Base-by-base conservation (phyloP, 2,888 invertebrate species). In the Eupithecia vulgata region DNA sequence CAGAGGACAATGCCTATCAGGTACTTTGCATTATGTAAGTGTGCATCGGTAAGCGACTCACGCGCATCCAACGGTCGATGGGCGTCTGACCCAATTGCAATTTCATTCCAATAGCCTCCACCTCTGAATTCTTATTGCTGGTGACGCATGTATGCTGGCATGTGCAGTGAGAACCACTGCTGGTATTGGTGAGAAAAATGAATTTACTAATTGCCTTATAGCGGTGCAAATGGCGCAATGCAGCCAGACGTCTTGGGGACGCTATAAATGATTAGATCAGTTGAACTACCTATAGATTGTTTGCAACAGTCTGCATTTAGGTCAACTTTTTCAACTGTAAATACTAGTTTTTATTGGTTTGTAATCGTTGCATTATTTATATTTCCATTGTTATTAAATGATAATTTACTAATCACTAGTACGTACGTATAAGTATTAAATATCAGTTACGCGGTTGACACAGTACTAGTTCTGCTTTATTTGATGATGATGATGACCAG, bases 21-120 rank as follows among this genome's bases (percentile, higher is more conserved):
- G 25, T 57, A 64, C 35, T n/a, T 64, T 64, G 45, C 84, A 85
- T 91, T 92, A 90, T 87, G 88, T 88, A 92, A 92, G 83, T 30
- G 79, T 83, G 83, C 87, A 90, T 94, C 87, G 81, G 84, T 81
- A 93, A 77, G 85, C 92, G 73, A 72, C 85, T 81, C 93, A 93
- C 91, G 94, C 90, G 86, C 89, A 82, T 81, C 81, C 91, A 94
- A 93, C 94, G 92, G 94, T 93, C 87, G 85, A 77, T 81, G 83
- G 80, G 81, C 87, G 87, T 85, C 81, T 91, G 93, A 93, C 93
- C 93, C 86, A 94, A 88, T 90, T 90, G 88, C 86, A 84, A 79
- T 87, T 89, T 89, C 82, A 88, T 87, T 89, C 87, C 86, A 85
- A 86, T 84, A 82, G 81, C 66, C 67, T 74, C 69, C 25, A 25